Percentiles rank a stretch among this genome's conserved stretches.
phyloP scores from a whole-genome alignment of 1,140 invertebrate genomes.

The Trachelipus rathkii region DNA sequence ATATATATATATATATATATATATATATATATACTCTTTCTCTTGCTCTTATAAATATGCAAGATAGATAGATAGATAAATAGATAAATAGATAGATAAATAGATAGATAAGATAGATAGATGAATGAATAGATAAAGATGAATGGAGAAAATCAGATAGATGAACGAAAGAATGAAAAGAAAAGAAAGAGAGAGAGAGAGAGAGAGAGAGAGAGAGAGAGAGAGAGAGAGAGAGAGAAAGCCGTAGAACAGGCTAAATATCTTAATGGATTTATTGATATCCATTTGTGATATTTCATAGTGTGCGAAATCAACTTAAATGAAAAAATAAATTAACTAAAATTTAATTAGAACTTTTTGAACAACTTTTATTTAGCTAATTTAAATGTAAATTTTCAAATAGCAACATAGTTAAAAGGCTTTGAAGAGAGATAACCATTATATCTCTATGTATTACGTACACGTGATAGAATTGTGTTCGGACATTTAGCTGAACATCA shows the following conservation, averaged over 20 bases:
- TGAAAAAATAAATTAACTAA: constrained; percentile 1
- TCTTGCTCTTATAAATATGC: too few relatives aligned
- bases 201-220: not conserved
- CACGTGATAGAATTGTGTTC: too few relatives aligned
- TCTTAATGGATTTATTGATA: not conserved
- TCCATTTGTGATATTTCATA: not conserved
- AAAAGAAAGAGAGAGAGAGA: too few relatives aligned
- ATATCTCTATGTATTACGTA: too few relatives aligned
- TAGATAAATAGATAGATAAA: not conserved
- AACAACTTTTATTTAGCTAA: too few relatives aligned
- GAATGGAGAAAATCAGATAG: too few relatives aligned
- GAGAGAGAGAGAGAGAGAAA: not conserved
- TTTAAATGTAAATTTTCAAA: too few relatives aligned
- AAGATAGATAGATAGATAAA: not conserved
- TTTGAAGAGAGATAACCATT: too few relatives aligned
- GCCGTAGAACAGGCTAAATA: not conserved
- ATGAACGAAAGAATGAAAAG: too few relatives aligned
- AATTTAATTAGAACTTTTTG: not conserved
- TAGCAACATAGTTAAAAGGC: too few relatives aligned
- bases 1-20: constrained; percentile 26
- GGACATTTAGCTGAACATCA: too few relatives aligned
- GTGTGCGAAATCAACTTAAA: not conserved
- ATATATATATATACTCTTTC: constrained; percentile 14
- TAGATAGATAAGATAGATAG: not conserved
- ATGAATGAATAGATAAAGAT: too few relatives aligned